Conservation (phyloP, 2,888 invertebrate genomes). For the Himalopsyche anomala region DNA sequence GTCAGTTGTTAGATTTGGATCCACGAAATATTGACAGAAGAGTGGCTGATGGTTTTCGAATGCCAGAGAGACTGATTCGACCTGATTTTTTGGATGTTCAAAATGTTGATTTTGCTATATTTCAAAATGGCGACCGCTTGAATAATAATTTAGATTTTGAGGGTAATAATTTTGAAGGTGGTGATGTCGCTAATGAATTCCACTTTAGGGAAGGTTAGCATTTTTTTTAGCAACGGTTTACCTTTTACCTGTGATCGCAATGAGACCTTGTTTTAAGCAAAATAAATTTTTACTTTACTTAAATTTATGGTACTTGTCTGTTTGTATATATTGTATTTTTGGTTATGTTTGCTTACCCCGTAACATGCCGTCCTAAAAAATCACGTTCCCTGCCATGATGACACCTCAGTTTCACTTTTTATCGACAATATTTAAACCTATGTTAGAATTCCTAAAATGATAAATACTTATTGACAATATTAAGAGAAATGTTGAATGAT, state of each 20-base stretch:
- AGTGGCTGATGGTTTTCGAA: constrained; percentile 31
- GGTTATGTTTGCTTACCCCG: neutral
- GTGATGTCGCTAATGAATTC: constrained; percentile 66
- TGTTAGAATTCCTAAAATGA: too few species aligned
- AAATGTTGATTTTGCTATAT: constrained; percentile 66
- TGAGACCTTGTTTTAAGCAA: too few species aligned
- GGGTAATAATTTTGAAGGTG: constrained; percentile 70
- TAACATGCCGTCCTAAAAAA: too few species aligned
- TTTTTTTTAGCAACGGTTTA: neutral
- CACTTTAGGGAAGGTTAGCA: constrained; percentile 45
- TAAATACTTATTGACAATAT: too few species aligned
- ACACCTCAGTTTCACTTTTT: too few species aligned
- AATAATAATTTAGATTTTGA: constrained; percentile 73
- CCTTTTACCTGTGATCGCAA: neutral
- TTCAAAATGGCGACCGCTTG: constrained; percentile 72
- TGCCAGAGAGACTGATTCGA: constrained; percentile 48
- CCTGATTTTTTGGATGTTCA: constrained; percentile 59
- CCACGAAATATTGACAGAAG: constrained; percentile 28
- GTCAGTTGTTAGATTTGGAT: neutral
- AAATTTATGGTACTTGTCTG: constrained; percentile 24
- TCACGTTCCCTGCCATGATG: too few species aligned
- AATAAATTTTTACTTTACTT: neutral
- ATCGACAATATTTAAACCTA: too few species aligned
- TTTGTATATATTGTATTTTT: neutral
- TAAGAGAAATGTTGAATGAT: too few species aligned